These are phyloP conservation scores for Cerastoderma edule DNA, from an alignment of 2,888 invertebrate genomes.

Conservation along the genomic window DNA sequence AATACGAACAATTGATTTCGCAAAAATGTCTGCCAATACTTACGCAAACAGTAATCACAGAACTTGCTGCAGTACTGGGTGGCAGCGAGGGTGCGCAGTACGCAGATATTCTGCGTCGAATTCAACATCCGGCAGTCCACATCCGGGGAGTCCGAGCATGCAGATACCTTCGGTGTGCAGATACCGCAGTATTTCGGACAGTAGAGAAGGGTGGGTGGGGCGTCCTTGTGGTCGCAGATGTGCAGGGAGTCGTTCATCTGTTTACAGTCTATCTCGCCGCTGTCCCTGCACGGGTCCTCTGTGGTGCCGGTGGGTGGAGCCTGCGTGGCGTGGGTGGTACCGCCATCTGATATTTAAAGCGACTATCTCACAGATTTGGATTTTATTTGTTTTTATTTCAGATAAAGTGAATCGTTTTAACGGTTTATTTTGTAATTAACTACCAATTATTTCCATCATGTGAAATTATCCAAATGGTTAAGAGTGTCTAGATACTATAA, in stretches of 20 bases:
- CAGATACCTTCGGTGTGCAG: slow-evolving; percentile 38
- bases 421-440: no score
- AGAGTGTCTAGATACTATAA: no score
- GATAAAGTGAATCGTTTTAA: no score
- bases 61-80: slow-evolving; percentile 41
- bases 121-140: slow-evolving; percentile 41
- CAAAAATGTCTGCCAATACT: slow-evolving; percentile 5
- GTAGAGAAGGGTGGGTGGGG: slow-evolving; percentile 48
- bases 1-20: no score
- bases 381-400: no score
- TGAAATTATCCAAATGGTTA: no score
- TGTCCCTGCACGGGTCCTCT: slow-evolving; percentile 48
- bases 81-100: slow-evolving; percentile 30
- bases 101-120: slow-evolving; percentile 40
- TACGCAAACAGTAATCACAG: slow-evolving; percentile 49
- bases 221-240: slow-evolving; percentile 39
- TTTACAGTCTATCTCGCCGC: slow-evolving; percentile 52
- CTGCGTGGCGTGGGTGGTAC: slow-evolving; percentile 33
- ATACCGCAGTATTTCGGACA: slow-evolving; percentile 55
- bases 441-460: no score
- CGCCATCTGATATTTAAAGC: slow-evolving; percentile 40
- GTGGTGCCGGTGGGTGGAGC: slow-evolving; percentile 49
- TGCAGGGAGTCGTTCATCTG: slow-evolving; percentile 47
- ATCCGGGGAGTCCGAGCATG: slow-evolving; percentile 41
- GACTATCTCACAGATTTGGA: no score